Conservation (phyloP, 2,888 invertebrate species). For the Spatulosminthurus flaviceps region DNA sequence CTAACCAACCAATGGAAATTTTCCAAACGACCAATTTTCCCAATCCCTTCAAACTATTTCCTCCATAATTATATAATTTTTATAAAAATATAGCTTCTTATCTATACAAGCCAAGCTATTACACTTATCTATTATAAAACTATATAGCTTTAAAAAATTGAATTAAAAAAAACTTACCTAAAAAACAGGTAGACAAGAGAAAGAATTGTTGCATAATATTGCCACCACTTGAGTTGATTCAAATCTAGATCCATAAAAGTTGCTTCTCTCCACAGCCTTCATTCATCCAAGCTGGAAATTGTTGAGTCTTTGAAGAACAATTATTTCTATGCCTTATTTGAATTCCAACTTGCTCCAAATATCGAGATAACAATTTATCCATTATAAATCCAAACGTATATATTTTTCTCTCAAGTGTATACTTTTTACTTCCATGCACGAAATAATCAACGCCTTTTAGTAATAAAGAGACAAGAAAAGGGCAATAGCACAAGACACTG, state of each 20-base stretch:
- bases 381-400: background rate
- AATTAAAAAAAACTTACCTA: slow-evolving; percentile 37
- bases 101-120: too few relatives aligned
- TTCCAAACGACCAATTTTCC: background rate
- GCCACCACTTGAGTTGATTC: slow-evolving; percentile 27
- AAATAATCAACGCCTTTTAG: too few relatives aligned
- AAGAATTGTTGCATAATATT: slow-evolving; percentile 50
- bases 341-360: background rate
- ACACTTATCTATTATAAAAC: too few relatives aligned
- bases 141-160: too few relatives aligned
- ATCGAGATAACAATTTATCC: background rate
- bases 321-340: background rate
- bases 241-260: slow-evolving; percentile 22
- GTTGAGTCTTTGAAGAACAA: background rate
- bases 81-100: too few relatives aligned
- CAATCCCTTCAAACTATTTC: too few relatives aligned
- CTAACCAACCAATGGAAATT: background rate
- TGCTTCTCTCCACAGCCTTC: slow-evolving; percentile 16
- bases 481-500: background rate
- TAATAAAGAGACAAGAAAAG: background rate
- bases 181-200: slow-evolving; percentile 46
- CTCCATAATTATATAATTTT: too few relatives aligned
- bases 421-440: too few relatives aligned
- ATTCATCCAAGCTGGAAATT: slow-evolving; percentile 7
- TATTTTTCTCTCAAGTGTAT: background rate